These are phyloP conservation scores for Apus apus DNA, from an alignment of 2,113 vertebrate species.

Conservation along the genomic window DNA sequence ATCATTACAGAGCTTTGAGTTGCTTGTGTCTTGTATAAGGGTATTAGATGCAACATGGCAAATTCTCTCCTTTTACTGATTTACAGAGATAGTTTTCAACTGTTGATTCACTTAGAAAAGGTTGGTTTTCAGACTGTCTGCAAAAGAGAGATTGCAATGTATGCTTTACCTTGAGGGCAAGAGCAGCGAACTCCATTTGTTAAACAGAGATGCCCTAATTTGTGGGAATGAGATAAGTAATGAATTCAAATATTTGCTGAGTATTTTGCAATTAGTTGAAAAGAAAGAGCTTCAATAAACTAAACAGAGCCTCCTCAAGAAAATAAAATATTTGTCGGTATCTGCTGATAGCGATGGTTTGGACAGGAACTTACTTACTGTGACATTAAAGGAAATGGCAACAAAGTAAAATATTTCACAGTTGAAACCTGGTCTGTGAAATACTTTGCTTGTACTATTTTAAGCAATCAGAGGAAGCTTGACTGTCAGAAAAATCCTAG, in stretches of 20 bases:
- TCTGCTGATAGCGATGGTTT: background rate
- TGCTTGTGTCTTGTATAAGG: background rate
- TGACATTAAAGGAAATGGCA: background rate
- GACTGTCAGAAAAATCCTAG: background rate
- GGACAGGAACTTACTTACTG: background rate
- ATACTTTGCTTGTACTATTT: background rate
- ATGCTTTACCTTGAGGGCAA: slow-evolving; percentile 71
- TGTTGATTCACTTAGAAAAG: slow-evolving; percentile 29
- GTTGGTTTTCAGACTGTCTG: slow-evolving; percentile 6
- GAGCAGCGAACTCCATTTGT: slow-evolving; percentile 72
- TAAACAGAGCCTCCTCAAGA: slow-evolving; percentile 14
- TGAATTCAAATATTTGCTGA: slow-evolving; percentile 79
- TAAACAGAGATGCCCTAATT: slow-evolving; percentile 70
- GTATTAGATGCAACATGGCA: background rate
- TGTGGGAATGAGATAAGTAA: slow-evolving; percentile 63
- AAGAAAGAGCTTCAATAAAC: slow-evolving; percentile 49
- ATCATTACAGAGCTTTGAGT: background rate
- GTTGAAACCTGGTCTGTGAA: background rate
- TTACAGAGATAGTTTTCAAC: slow-evolving; percentile 4
- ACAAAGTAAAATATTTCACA: background rate
- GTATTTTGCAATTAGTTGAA: slow-evolving; percentile 74
- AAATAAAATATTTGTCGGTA: background rate
- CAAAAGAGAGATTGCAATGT: slow-evolving; percentile 60
- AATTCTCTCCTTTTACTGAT: slow-evolving; percentile 22
- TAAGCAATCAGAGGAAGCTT: background rate